Evolutionary conservation across 2,888 invertebrate species (phyloP).

Genomic region (Therioaphis trifolii): DNA sequence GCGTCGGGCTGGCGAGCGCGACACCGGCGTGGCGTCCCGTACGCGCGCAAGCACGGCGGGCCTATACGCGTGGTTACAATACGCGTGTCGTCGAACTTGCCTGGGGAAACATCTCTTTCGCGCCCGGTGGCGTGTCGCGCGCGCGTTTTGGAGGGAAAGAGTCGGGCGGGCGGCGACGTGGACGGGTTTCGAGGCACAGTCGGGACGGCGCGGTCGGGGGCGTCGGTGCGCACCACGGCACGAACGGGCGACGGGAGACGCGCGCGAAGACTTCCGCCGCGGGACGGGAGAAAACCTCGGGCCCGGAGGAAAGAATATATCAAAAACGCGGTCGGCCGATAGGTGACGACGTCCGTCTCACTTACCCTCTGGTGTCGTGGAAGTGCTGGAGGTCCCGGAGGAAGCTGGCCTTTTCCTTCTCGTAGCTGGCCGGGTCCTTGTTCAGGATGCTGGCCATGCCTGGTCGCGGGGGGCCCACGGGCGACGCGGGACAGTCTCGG

Average conservation of each 20-base stretch:
- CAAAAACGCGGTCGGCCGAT: background rate
- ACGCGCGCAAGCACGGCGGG: too few relatives aligned
- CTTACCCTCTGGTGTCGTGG: conserved; percentile 92
- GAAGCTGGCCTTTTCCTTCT: conserved; percentile 83
- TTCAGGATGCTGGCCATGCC: conserved; percentile 66
- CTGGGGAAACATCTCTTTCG: background rate
- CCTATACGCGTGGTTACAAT: too few relatives aligned
- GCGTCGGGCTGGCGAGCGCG: background rate
- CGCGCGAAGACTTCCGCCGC: background rate
- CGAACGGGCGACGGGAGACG: background rate
- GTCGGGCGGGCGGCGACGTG: background rate
- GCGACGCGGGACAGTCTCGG: background rate
- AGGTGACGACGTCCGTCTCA: background rate
- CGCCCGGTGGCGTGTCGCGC: background rate
- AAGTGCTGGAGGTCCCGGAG: conserved; percentile 88
- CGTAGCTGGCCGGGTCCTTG: conserved; percentile 80
- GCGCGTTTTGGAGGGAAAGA: background rate
- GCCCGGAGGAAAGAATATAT: background rate
- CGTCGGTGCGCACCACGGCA: background rate
- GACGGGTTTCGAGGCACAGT: background rate
- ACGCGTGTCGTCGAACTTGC: too few relatives aligned
- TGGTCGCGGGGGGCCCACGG: background rate
- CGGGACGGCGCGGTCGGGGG: background rate
- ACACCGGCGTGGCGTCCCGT: background rate
- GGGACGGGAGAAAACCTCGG: background rate